Evolutionary conservation across 2,797 vertebrate species (phyloP).

Genomic region (Muscicapa striata): DNA sequence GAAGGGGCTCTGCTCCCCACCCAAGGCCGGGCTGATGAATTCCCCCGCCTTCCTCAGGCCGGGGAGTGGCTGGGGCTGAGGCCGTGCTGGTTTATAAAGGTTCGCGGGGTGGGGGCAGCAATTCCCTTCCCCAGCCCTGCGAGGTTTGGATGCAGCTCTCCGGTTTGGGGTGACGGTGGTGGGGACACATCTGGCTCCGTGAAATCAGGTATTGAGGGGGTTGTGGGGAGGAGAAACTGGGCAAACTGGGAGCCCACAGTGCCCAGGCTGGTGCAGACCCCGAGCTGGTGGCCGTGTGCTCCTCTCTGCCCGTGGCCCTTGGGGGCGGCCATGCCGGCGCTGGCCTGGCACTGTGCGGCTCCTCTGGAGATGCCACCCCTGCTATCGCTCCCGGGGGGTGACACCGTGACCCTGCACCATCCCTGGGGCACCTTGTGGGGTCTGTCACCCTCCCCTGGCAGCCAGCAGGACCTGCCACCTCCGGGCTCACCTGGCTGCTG

Average conservation of each 20-base stretch:
- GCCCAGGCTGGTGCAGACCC: not conserved
- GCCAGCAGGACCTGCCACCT: not conserved
- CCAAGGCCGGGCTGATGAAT: not conserved
- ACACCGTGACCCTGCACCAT: rapidly evolving
- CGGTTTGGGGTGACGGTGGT: rapidly evolving
- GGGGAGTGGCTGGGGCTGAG: not conserved
- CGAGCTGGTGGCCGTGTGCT: rapidly evolving
- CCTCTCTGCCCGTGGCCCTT: not conserved
- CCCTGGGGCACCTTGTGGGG: not conserved
- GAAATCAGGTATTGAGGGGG: not conserved
- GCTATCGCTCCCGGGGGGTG: not conserved
- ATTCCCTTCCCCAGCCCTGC: rapidly evolving
- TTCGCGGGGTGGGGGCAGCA: rapidly evolving
- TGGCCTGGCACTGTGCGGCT: not conserved
- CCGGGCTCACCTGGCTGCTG: rapidly evolving
- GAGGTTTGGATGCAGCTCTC: not conserved
- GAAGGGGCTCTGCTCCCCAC: not conserved
- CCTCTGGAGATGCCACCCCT: not conserved
- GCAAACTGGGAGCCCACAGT: not conserved
- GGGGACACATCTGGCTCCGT: not conserved
- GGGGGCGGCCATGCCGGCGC: not conserved
- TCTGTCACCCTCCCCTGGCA: not conserved
- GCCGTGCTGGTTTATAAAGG: not conserved
- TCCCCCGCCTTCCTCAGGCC: not conserved
- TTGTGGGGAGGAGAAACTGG: not conserved